Evolutionary conservation across 2,888 invertebrate species (phyloP).

Genomic region (Marronus borbonicus): DNA sequence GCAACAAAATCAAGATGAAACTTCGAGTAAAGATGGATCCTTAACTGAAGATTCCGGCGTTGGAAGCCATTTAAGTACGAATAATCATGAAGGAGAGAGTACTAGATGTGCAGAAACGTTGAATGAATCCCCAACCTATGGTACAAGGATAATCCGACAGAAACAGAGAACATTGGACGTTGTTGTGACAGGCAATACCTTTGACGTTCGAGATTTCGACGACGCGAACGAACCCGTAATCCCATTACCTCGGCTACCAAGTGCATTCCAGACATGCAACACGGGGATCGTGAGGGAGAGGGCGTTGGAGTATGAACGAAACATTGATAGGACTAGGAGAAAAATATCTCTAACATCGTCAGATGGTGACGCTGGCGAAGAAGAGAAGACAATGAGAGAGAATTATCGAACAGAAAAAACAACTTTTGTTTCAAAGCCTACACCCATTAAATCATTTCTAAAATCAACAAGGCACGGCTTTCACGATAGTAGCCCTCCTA

Average conservation of each 20-base stretch:
- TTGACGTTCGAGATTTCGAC: constrained; percentile 82
- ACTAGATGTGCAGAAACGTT: constrained; percentile 65
- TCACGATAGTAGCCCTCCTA: constrained; percentile 68
- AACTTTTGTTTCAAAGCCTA: constrained; percentile 39
- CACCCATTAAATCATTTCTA: constrained; percentile 62
- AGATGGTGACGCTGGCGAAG: constrained; percentile 68
- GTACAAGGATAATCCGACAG: constrained; percentile 56
- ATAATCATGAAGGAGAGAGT: constrained; percentile 58
- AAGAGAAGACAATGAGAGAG: constrained; percentile 70
- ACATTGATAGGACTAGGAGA: constrained; percentile 62
- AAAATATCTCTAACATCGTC: constrained; percentile 66
- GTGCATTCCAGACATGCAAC: constrained; percentile 66
- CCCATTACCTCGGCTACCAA: constrained; percentile 77
- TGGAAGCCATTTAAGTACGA: constrained; percentile 63
- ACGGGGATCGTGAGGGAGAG: constrained; percentile 72
- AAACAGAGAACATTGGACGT: constrained; percentile 78
- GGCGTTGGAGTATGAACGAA: constrained; percentile 71
- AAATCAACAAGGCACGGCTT: constrained; percentile 60
- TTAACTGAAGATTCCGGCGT: constrained; percentile 80
- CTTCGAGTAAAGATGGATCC: constrained; percentile 74
- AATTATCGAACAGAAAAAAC: constrained; percentile 45
- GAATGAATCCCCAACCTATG: constrained; percentile 66
- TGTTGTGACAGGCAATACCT: constrained; percentile 82
- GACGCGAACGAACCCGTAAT: constrained; percentile 76
- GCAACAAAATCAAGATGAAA: constrained; percentile 61